Base-by-base conservation (phyloP, 2,888 invertebrate genomes). In the Adela reaumurella region DNA sequence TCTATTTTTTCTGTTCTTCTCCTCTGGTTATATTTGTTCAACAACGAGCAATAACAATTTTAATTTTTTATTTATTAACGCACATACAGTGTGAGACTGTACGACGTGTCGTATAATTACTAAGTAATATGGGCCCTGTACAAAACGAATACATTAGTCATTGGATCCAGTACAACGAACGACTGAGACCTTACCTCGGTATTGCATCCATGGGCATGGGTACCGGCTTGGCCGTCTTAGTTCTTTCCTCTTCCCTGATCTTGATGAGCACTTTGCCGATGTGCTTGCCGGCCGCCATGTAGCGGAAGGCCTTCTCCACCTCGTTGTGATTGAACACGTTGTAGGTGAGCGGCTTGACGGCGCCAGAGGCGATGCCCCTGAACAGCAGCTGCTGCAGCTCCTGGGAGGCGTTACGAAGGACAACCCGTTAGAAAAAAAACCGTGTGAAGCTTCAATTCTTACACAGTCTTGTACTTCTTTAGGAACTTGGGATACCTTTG, bases 261-360 rank as follows among this genome's bases (percentile, higher is more conserved):
- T 81, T 80, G n/a, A 82, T 55, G 42, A 82, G 65, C 0, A 83
- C 88, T 77, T 89, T 89, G 54, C 89, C 89, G 49, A 88, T 86
- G 62, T 89, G 89, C 65, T 88, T 88, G 19, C 89, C 88, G 35
- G 85, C 83, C 0, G 88, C 79, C 69, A 78, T 74, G 61, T 74
- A 81, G 45, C 81, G 67, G 76, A 86, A 87, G 1, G 86, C 86
- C 8, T 79, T 67, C 57, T 88, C 88, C 0, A 86, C 73, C 55
- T 87, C 80, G 24, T 82, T 64, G 52, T 73, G 70, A 35, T 70
- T 67, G 57, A 87, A 89, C 1, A 81, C 74, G 45, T 83, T 83
- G 52, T 82, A 77, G 1, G 82, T 80, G 5, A 89, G 73, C 0
- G 89, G 89, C 49, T 80, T 71, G 1, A 89, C 86, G 0, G 83